Conservation (phyloP, 2,888 invertebrate species). For the Heliconius ethilla region DNA sequence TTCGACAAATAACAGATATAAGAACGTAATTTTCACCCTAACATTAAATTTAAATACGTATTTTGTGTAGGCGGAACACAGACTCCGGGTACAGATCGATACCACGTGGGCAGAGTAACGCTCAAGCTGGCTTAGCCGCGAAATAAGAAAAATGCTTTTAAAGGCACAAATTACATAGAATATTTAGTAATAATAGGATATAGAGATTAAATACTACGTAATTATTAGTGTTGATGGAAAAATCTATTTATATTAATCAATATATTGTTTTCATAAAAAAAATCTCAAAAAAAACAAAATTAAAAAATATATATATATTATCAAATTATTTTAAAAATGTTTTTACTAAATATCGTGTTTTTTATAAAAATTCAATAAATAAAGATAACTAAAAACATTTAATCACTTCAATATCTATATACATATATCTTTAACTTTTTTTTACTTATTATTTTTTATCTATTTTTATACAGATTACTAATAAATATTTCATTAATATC, state of each 20-base stretch:
- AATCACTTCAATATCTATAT: neutral
- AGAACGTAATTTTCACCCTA: neutral
- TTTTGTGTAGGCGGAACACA: conserved; percentile 21
- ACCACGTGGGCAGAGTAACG: conserved; percentile 37
- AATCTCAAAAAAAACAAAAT: too few relatives aligned
- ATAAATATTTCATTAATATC: neutral
- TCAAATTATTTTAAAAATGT: neutral
- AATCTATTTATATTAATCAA: neutral
- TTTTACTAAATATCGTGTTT: neutral
- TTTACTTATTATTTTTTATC: neutral
- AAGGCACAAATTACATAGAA: neutral
- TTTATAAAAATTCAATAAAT: neutral
- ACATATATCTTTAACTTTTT: too few relatives aligned
- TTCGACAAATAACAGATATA: neutral
- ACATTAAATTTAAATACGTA: conserved; percentile 11
- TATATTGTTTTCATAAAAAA: neutral
- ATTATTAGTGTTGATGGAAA: neutral
- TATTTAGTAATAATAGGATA: neutral
- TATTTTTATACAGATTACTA: neutral
- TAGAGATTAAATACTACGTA: neutral
- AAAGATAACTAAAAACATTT: neutral
- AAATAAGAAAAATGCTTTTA: conserved; percentile 1
- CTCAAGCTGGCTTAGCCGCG: conserved; percentile 3
- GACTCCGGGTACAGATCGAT: conserved; percentile 37
- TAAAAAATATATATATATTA: too few relatives aligned